Conservation (phyloP, 2,888 invertebrate genomes). For the Clostera curtula region DNA sequence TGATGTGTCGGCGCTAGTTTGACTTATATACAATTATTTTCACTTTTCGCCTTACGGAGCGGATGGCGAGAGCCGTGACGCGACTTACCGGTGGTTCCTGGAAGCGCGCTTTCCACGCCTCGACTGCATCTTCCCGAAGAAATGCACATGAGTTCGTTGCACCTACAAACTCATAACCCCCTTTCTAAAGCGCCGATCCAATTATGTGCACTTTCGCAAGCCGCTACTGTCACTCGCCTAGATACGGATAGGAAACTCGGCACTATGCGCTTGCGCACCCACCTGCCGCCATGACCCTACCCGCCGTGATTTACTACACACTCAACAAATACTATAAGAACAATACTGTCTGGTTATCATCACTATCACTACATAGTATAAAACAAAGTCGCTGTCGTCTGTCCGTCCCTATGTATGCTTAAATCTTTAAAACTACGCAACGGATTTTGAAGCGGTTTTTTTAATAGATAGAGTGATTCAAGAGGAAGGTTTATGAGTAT, state of each 20-base stretch:
- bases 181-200: conserved; percentile 74
- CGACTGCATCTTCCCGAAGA: conserved; percentile 68
- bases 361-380: too few relatives aligned
- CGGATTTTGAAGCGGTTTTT: too few relatives aligned
- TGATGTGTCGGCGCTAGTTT: conserved; percentile 5
- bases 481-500: too few relatives aligned
- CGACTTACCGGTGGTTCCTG: conserved; percentile 49
- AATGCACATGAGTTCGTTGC: conserved; percentile 71
- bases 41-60: conserved; percentile 57
- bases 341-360: too few relatives aligned
- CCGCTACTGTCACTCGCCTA: conserved; percentile 73
- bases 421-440: too few relatives aligned
- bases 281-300: conserved; percentile 43
- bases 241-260: conserved; percentile 70
- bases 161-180: conserved; percentile 75
- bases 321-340: too few relatives aligned
- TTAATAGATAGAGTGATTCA: too few relatives aligned
- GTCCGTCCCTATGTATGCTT: too few relatives aligned
- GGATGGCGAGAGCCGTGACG: conserved; percentile 29
- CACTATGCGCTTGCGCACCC: conserved; percentile 55
- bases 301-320: conserved; percentile 19
- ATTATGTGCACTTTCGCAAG: conserved; percentile 76
- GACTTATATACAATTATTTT: conserved; percentile 41
- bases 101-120: conserved; percentile 64
- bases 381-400: too few relatives aligned